Percentiles rank a stretch among this genome's conserved stretches.
phyloP scores from a whole-genome alignment of 37 sponge, comb jelly and placozoan species.

The Halichondria panicea region DNA sequence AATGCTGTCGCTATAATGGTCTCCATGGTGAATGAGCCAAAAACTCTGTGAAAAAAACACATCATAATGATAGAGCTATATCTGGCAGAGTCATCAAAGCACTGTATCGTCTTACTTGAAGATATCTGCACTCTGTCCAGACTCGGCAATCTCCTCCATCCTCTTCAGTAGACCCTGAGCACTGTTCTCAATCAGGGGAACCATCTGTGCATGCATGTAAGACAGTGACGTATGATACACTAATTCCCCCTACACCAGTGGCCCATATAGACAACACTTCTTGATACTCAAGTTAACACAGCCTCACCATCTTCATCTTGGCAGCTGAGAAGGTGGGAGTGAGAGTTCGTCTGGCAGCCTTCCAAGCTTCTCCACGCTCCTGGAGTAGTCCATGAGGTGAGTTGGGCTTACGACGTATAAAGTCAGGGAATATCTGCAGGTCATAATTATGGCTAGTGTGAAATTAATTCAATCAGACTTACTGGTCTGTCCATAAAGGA shows the following conservation, averaged over 20 bases:
- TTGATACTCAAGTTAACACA: not conserved
- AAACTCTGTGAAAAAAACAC: conserved; percentile 18
- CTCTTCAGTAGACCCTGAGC: conserved; percentile 13
- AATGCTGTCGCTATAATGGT: conserved; percentile 71
- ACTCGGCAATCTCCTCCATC: conserved; percentile 26
- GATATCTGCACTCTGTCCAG: conserved; percentile 46
- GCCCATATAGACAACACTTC: not conserved
- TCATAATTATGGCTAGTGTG: not conserved
- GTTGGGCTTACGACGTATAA: not conserved
- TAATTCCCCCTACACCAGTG: too few relatives aligned
- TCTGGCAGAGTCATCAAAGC: not conserved
- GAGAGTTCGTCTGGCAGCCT: conserved; percentile 40
- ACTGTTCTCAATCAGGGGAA: conserved; percentile 51
- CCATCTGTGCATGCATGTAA: conserved; percentile 47
- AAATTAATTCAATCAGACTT: not conserved
- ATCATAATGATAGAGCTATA: not conserved
- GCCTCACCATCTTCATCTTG: conserved; percentile 66
- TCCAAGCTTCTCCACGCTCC: conserved; percentile 51
- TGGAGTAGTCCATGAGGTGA: conserved; percentile 38
- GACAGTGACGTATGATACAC: not conserved
- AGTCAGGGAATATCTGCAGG: conserved; percentile 16
- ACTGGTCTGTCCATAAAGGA: not conserved
- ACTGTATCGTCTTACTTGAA: conserved; percentile 25
- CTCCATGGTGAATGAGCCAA: conserved; percentile 63
- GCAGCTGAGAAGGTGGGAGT: conserved; percentile 63